These are phyloP conservation scores for Hyperopisus bebe DNA, from an alignment of 2,113 vertebrate genomes.

Conservation along the genomic window DNA sequence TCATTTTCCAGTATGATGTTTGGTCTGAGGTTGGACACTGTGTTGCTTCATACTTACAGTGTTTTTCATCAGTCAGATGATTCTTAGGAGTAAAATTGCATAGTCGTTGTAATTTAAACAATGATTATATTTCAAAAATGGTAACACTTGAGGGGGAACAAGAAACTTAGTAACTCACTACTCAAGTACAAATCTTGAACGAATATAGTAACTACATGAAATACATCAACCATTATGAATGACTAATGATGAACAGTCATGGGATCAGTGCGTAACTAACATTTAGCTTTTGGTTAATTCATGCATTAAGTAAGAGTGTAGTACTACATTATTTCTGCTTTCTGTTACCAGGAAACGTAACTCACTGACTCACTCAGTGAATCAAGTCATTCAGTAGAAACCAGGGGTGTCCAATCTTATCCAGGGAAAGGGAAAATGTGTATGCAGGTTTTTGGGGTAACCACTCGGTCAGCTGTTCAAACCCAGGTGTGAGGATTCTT, in stretches of 20 bases:
- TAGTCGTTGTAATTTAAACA: neutral
- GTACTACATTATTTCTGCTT: neutral
- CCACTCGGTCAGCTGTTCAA: neutral
- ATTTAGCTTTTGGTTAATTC: neutral
- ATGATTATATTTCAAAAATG: neutral
- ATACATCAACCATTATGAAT: neutral
- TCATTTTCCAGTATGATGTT: neutral
- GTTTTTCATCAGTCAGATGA: neutral
- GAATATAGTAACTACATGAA: neutral
- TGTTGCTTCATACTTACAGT: neutral
- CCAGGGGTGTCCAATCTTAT: neutral
- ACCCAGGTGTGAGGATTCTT: neutral
- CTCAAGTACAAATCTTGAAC: neutral
- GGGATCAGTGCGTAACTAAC: neutral
- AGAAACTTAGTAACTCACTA: neutral
- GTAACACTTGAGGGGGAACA: neutral
- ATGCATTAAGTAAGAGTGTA: neutral
- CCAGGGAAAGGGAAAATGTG: neutral
- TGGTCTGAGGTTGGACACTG: neutral
- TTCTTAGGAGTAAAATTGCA: neutral
- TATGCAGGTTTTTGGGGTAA: neutral
- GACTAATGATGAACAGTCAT: neutral
- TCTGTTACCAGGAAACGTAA: neutral
- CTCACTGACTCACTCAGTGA: neutral
- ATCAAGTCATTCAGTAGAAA: neutral